Evolutionary conservation across 2,888 invertebrate species (phyloP).

Genomic region (Morpho achilles): DNA sequence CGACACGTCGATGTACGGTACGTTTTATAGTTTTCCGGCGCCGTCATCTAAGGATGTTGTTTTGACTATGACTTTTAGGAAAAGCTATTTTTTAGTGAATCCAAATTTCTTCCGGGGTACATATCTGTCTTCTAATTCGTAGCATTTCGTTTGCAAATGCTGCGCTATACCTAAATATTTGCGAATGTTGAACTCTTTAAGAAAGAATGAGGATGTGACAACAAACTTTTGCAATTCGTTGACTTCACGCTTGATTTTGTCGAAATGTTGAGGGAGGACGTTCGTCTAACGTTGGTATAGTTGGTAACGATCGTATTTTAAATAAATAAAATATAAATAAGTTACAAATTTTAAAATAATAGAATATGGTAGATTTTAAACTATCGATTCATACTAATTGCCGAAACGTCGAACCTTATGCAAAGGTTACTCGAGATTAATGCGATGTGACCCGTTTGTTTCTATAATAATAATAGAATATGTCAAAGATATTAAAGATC

Average conservation of each 20-base stretch:
- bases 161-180: conserved; percentile 87
- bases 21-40: conserved; percentile 41
- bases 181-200: conserved; percentile 89
- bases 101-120: conserved; percentile 93
- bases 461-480: too few relatives aligned
- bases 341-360: too few relatives aligned
- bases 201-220: conserved; percentile 87
- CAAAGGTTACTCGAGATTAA: too few relatives aligned
- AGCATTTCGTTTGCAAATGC: conserved; percentile 83
- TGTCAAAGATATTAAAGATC: too few relatives aligned
- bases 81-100: conserved; percentile 85
- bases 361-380: too few relatives aligned
- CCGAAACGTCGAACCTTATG: too few relatives aligned
- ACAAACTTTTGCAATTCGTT: conserved; percentile 88
- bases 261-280: conserved; percentile 80
- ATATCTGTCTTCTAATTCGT: conserved; percentile 84
- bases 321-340: conserved; percentile 52
- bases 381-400: too few relatives aligned
- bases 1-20: conserved; percentile 80
- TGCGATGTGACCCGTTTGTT: too few relatives aligned
- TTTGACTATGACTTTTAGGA: conserved; percentile 65
- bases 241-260: conserved; percentile 84
- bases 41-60: conserved; percentile 60
- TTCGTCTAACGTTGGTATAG: conserved; percentile 67
- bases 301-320: conserved; percentile 80